Evolutionary conservation across 1,140 invertebrate species (phyloP).

Genomic region (Bombus balteatus): DNA sequence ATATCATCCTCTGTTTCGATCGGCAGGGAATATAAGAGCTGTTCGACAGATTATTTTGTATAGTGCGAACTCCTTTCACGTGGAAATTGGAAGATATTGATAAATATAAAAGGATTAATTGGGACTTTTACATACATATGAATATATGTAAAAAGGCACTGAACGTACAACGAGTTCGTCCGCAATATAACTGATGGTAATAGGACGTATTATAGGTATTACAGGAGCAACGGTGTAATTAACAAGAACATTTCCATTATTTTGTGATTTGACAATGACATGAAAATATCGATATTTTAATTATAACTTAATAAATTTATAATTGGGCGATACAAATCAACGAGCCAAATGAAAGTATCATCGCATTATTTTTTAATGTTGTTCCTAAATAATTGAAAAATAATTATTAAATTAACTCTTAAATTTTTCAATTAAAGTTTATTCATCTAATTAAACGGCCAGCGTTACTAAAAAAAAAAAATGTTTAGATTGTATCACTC

Average conservation of each 20-base stretch:
- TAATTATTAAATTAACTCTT: not conserved
- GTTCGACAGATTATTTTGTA: constrained; percentile 23
- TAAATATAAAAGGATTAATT: constrained; percentile 42
- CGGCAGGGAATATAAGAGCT: constrained; percentile 23
- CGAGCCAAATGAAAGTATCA: not conserved
- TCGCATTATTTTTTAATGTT: constrained; percentile 7
- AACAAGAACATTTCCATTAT: not conserved
- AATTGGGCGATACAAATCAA: not conserved
- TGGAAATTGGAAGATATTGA: constrained; percentile 32
- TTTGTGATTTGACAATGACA: not conserved
- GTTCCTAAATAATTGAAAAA: not conserved
- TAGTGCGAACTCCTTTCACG: constrained; percentile 7
- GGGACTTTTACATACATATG: constrained; percentile 40
- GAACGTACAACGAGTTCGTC: constrained; percentile 62
- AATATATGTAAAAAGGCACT: constrained; percentile 68
- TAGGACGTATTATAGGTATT: constrained; percentile 24
- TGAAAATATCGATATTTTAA: not conserved
- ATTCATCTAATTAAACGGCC: not conserved
- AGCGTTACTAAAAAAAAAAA: not conserved
- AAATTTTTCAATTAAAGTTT: not conserved
- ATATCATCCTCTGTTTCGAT: constrained; percentile 4
- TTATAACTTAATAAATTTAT: not conserved
- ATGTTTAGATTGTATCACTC: not conserved
- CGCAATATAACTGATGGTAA: constrained; percentile 29
- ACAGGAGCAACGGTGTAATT: constrained; percentile 11